Conservation (phyloP, 1,140 invertebrate genomes). For the Thalassaphorura encarpata region DNA sequence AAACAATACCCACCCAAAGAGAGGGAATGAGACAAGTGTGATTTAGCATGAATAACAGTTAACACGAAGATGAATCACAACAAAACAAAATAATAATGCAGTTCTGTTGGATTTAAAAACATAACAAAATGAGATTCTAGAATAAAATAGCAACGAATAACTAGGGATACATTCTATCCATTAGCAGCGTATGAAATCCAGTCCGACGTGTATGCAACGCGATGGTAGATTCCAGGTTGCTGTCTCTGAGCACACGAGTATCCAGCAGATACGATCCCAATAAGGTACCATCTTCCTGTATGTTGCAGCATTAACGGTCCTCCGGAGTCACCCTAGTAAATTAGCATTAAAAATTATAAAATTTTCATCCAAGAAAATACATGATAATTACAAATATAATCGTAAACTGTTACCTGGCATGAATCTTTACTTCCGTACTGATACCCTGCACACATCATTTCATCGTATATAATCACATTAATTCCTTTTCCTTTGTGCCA, state of each 20-base stretch:
- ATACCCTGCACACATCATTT: slow-evolving; percentile 96
- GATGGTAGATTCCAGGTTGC: slow-evolving; percentile 87
- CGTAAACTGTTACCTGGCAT: slow-evolving; percentile 63
- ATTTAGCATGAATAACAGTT: background rate
- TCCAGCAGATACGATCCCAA: slow-evolving; percentile 84
- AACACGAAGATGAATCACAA: background rate
- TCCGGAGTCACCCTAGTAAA: slow-evolving; percentile 65
- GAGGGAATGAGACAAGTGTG: background rate
- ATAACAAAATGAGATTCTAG: background rate
- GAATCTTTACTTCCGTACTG: slow-evolving; percentile 76
- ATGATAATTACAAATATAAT: too few species aligned
- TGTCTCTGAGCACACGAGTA: slow-evolving; percentile 84
- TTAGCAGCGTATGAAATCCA: slow-evolving; percentile 57
- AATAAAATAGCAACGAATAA: background rate
- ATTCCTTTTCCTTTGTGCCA: slow-evolving; percentile 56
- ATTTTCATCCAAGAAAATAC: too few species aligned
- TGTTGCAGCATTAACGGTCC: slow-evolving; percentile 75
- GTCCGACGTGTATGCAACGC: slow-evolving; percentile 84
- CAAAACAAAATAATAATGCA: background rate
- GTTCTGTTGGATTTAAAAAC: background rate
- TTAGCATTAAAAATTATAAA: slow-evolving; percentile 21
- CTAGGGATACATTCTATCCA: slow-evolving; percentile 10
- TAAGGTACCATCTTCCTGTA: slow-evolving; percentile 73
- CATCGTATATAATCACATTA: slow-evolving; percentile 86
- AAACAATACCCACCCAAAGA: too few species aligned